Evolutionary conservation across 2,888 invertebrate species (phyloP), one percentile per base, ranked within the genome.

Genomic region (Meliscaeva auricollis): DNA sequence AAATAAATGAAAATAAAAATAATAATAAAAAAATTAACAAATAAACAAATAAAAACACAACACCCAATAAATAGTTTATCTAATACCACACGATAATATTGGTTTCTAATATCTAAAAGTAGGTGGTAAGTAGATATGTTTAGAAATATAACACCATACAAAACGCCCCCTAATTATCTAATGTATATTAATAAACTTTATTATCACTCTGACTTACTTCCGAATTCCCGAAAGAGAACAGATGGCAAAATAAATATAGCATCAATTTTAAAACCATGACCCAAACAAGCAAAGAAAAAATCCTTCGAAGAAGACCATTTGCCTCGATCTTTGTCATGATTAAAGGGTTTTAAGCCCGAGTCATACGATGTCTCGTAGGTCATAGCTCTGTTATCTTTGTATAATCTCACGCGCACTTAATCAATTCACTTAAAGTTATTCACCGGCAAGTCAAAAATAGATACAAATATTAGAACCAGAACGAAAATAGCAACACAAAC

Each of bases 241-340:
- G 89, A 88, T 1, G 89, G 96, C 91, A 96, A 95, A 85, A 96
- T 93, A 95, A 95, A 95, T 35, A 97, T 94, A 89, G 96, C 95
- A 87, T 96, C 96, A 82, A 96, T 94, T 58, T 96, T 96, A 52
- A 97, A 96, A 1, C 96, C 96, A 88, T 96, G 96, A 5, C 96
- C 96, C 66, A 96, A 94, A 89, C 96, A 96, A 56, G 96, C 96
- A 79, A 96, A 93, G 38, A 97, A 92, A 90, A 96, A 97, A 91
- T 97, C 97, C 60, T 94, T 92, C 90, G 96, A 95, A 80, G 93
- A 94, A 44, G 94, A 94, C 96, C 96, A 97, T 88, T 94, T 94
- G 62, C 96, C 96, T 52, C 94, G 91, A 13, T 87, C 69, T 7
- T 87, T 69, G 66, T 92, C 91, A 11, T 90, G 91, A 6, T 78